Percentiles rank a stretch among this genome's conserved stretches.
Evolutionary conservation across 2,888 invertebrate species (phyloP).

Genomic region (Andrena haemorrhoa): DNA sequence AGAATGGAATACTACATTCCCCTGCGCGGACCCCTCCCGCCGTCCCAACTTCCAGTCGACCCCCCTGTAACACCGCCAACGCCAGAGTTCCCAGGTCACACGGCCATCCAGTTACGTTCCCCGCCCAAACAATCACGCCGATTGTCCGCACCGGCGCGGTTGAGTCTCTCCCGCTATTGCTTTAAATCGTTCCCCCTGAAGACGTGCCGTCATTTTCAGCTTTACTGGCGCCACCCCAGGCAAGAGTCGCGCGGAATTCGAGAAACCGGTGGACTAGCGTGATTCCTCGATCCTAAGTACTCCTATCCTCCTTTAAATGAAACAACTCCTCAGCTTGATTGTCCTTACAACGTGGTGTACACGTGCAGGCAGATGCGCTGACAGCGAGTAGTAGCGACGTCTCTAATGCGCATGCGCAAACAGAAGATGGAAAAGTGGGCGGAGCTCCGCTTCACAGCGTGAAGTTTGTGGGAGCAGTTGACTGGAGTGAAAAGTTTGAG

Average conservation of each 20-base stretch:
- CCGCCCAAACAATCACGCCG: slow-evolving; percentile 35
- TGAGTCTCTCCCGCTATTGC: slow-evolving; percentile 26
- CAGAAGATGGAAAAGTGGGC: too few relatives aligned
- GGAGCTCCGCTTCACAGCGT: too few relatives aligned
- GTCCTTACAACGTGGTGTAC: too few relatives aligned
- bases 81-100: slow-evolving; percentile 26
- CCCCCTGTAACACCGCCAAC: slow-evolving; percentile 63
- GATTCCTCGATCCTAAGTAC: slow-evolving; percentile 18
- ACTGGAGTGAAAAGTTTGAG: too few relatives aligned
- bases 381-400: too few relatives aligned
- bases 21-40: slow-evolving; percentile 71
- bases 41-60: slow-evolving; percentile 72
- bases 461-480: too few relatives aligned
- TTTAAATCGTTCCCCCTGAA: slow-evolving; percentile 30
- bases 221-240: slow-evolving; percentile 26
- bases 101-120: slow-evolving; percentile 22
- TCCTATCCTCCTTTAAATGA: neutral
- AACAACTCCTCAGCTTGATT: too few relatives aligned
- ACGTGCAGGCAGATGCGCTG: too few relatives aligned
- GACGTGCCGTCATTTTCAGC: slow-evolving; percentile 32
- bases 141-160: slow-evolving; percentile 42
- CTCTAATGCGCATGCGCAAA: too few relatives aligned
- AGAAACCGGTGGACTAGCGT: slow-evolving; percentile 5
- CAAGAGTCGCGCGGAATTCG: slow-evolving; percentile 5
- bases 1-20: slow-evolving; percentile 65